Conservation (phyloP, 2,888 invertebrate species). For the Oscheius sp. region DNA sequence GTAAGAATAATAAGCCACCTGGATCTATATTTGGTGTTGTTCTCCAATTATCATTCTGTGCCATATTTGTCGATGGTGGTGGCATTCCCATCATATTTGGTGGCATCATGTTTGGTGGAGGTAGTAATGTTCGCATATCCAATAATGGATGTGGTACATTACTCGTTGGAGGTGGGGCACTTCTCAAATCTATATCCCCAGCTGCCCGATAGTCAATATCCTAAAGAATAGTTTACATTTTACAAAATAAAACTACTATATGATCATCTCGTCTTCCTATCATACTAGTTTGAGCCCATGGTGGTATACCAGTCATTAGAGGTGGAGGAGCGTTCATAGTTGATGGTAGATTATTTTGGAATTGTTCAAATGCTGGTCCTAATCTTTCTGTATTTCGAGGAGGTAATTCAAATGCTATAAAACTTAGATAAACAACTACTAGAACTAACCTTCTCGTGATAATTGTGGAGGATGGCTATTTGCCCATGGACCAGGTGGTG, state of each 20-base stretch:
- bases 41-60: slow-evolving; percentile 12
- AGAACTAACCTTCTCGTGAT: slow-evolving; percentile 11
- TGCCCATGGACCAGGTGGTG: neutral
- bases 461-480: neutral
- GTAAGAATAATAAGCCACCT: neutral
- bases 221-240: neutral
- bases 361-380: slow-evolving; percentile 10
- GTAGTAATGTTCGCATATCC: neutral
- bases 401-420: slow-evolving; percentile 10
- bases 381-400: slow-evolving; percentile 8
- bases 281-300: neutral
- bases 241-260: neutral
- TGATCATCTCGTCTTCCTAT: neutral
- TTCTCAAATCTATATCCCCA: slow-evolving; percentile 34
- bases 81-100: neutral
- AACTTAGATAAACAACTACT: neutral
- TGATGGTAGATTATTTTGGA: neutral
- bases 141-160: neutral
- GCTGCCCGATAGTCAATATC: slow-evolving; percentile 36
- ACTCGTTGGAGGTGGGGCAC: neutral
- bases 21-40: neutral
- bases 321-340: neutral
- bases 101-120: neutral
- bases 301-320: too few relatives aligned
- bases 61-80: neutral